Evolutionary conservation across 2,113 vertebrate species (phyloP).

Genomic region (Odontesthes bonariensis): DNA sequence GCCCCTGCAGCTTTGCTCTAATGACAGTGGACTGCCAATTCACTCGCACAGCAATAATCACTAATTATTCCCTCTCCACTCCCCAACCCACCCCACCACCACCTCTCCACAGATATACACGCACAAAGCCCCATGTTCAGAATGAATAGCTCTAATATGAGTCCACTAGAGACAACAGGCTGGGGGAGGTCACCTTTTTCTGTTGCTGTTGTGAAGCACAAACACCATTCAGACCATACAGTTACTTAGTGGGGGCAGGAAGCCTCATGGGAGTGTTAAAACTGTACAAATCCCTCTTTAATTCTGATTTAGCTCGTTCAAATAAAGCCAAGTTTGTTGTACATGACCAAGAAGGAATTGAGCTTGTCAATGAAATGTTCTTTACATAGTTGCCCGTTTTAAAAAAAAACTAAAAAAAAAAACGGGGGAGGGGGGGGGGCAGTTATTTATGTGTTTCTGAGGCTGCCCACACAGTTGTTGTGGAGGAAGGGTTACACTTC

Average conservation of each 20-base stretch:
- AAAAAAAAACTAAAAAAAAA: no score
- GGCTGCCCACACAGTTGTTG: conserved; percentile 10
- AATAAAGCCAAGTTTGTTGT: not conserved
- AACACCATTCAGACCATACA: not conserved
- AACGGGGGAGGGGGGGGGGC: no score
- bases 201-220: conserved; percentile 1
- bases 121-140: conserved; percentile 9
- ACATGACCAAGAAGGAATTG: not conserved
- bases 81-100: conserved; percentile 1
- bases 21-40: conserved; percentile 61
- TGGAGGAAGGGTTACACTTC: conserved; percentile 54
- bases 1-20: conserved; percentile 55
- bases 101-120: not conserved
- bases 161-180: conserved; percentile 25
- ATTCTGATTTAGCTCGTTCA: not conserved
- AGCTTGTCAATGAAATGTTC: not conserved
- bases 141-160: conserved; percentile 51
- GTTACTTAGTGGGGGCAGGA: not conserved
- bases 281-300: not conserved
- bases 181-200: conserved; percentile 5
- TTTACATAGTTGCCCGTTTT: not conserved
- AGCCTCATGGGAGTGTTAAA: conserved; percentile 4
- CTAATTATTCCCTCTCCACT: conserved; percentile 64
- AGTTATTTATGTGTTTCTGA: conserved; percentile 43
- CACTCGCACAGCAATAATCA: conserved; percentile 67